Evolutionary conservation across 2,113 vertebrate species (phyloP), one percentile per base, ranked within the genome.

Genomic region (Pituophis catenifer): DNA sequence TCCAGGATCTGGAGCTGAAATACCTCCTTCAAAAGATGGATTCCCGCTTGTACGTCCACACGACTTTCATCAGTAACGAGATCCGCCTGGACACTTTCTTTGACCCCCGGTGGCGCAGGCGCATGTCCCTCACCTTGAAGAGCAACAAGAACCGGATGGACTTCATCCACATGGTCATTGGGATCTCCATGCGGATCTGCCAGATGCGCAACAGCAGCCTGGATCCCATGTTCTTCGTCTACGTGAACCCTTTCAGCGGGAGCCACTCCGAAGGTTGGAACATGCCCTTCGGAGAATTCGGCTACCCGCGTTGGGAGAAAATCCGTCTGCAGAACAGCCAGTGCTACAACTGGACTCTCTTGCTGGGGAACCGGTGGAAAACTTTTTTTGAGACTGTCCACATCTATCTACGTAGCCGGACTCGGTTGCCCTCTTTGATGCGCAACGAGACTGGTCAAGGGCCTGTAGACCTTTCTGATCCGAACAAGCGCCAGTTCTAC

Each of bases 81-180:
- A 99, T 99, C 96, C 99, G 99, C 94, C 98, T 99, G 81, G 99
- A 99, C 97, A 99, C 99, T 89, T 99, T 99, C 97, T 99, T 99
- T 0, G 99, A 99, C 95, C 99, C 99, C 0, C 98, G 99, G 95
- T 99, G 99, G 99, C 99, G 99, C 95, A 99, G 99, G 94, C 98
- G 99, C 95, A 99, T 99, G 99, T 99, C 99, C 81, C 98, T 99
- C 94, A 99, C 99, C n/a, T 97, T 99, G 93, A 99, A 99, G 97
- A 99, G 99, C 98, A 99, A 99, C 99, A 99, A 99, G 97, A 99
- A 99, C 97, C 97, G 99, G 92, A 99, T 99, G 98, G 99, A 99
- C 97, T 99, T 99, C 97, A 98, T 99, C 96, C 99, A 99, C 97
- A 99, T 99, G 99, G 99, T 99, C 92, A 99, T 99, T 0, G 99